Conservation (phyloP, 2,113 vertebrate genomes). For the Dicerorhinus sumatrensis region DNA sequence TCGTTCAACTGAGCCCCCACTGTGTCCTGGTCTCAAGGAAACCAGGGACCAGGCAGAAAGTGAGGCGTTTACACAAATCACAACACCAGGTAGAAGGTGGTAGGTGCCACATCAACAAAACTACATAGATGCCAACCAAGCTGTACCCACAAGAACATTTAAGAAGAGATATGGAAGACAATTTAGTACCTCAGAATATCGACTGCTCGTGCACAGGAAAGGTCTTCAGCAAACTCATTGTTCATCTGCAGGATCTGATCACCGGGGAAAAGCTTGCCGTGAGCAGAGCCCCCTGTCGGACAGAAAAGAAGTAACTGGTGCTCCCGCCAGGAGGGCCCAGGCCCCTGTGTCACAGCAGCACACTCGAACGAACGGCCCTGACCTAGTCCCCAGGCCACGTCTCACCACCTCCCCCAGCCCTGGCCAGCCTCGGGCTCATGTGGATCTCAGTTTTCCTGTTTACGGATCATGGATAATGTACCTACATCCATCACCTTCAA, state of each 20-base stretch:
- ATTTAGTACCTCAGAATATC: constrained; percentile 92
- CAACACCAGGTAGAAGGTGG: not conserved
- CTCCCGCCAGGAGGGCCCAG: not conserved
- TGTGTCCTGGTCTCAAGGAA: not conserved
- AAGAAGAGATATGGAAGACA: not conserved
- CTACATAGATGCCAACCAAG: not conserved
- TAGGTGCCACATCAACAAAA: not conserved
- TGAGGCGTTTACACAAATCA: not conserved
- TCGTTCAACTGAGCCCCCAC: not conserved
- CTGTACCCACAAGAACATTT: not conserved
- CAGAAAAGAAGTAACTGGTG: constrained; percentile 2
- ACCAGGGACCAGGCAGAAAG: not conserved
- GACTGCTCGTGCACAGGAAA: constrained; percentile 90
- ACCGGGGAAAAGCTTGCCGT: constrained; percentile 94
- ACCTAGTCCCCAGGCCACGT: not conserved
- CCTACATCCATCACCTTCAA: not conserved
- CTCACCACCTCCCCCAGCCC: not conserved
- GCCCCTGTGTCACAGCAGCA: not conserved
- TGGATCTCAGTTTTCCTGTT: not conserved
- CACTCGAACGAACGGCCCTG: not conserved
- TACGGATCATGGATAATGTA: not conserved
- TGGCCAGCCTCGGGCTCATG: not conserved
- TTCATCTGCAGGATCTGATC: constrained; percentile 96
- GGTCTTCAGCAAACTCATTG: constrained; percentile 86
- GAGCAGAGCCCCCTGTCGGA: constrained; percentile 92